These are phyloP conservation scores for Pollenia angustigena DNA, from an alignment of 2,888 invertebrate genomes.

Conservation along the genomic window DNA sequence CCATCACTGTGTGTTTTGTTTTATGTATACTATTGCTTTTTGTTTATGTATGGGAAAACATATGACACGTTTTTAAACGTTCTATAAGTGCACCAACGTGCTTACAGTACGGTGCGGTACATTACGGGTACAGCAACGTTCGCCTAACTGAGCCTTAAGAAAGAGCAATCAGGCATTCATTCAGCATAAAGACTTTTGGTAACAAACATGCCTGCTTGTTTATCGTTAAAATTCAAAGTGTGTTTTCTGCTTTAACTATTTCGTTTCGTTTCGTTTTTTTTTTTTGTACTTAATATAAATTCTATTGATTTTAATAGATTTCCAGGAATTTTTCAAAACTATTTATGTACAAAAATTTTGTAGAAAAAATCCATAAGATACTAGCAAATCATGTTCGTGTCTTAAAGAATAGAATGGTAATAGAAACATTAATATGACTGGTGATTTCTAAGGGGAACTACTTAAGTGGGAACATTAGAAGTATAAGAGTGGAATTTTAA, in stretches of 20 bases:
- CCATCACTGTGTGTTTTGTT: too few species aligned
- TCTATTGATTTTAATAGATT: slow-evolving; percentile 64
- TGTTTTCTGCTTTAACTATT: slow-evolving; percentile 12
- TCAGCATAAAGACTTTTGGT: slow-evolving; percentile 20
- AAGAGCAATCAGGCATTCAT: slow-evolving; percentile 30
- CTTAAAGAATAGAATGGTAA: slow-evolving; percentile 38
- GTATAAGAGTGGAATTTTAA: background rate
- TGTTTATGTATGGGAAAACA: too few species aligned
- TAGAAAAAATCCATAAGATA: slow-evolving; percentile 17
- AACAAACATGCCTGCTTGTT: slow-evolving; percentile 21
- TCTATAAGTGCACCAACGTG: too few species aligned
- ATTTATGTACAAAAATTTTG: slow-evolving; percentile 43
- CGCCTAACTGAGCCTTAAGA: too few species aligned
- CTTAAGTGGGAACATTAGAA: slow-evolving; percentile 1
- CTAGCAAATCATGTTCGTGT: slow-evolving; percentile 60
- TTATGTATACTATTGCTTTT: too few species aligned
- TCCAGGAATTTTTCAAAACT: slow-evolving; percentile 57
- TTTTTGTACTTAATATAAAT: slow-evolving; percentile 27
- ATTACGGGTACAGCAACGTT: too few species aligned
- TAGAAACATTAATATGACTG: slow-evolving; percentile 51
- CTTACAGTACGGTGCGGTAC: too few species aligned
- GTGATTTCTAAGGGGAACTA: slow-evolving; percentile 13
- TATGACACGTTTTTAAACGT: too few species aligned
- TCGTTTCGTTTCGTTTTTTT: background rate
- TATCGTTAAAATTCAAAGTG: slow-evolving; percentile 55